These are phyloP conservation scores for Porites divaricata DNA, from an alignment of 92 coral and sea anemone genomes.

Conservation along the genomic window DNA sequence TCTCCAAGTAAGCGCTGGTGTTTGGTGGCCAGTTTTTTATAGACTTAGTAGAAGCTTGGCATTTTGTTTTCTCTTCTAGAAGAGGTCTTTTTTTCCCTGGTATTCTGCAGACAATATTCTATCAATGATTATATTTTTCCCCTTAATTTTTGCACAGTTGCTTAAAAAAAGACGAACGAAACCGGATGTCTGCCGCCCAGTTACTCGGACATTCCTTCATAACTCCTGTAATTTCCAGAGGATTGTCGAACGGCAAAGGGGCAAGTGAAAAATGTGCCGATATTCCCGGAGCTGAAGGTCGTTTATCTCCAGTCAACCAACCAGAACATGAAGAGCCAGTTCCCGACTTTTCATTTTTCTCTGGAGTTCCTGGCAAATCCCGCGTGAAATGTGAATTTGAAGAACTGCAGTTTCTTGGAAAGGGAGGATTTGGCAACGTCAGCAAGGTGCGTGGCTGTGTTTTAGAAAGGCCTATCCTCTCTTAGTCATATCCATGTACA, in stretches of 20 bases:
- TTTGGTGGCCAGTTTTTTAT: neutral
- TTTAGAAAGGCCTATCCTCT: neutral
- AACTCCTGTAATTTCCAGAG: constrained; percentile 35
- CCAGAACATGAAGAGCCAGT: constrained; percentile 70
- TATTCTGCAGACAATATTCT: neutral
- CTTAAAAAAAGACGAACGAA: constrained; percentile 76
- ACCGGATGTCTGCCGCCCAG: constrained; percentile 89
- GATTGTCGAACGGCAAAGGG: constrained; percentile 43
- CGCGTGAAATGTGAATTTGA: constrained; percentile 95
- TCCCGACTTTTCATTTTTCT: constrained; percentile 83
- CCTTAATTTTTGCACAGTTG: constrained; percentile 55
- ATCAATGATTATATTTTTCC: neutral
- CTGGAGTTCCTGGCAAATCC: constrained; percentile 91
- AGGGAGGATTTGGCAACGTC: constrained; percentile 98
- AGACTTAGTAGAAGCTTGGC: neutral
- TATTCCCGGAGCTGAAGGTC: constrained; percentile 38
- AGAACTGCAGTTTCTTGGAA: constrained; percentile 89
- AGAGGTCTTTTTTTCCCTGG: too few species aligned
- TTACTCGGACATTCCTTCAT: constrained; percentile 83
- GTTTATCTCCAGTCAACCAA: constrained; percentile 41
- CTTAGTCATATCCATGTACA: too few species aligned
- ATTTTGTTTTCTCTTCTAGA: neutral
- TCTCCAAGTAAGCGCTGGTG: constrained; percentile 65
- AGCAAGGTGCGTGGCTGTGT: constrained; percentile 69
- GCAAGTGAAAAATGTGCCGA: constrained; percentile 17